phyloP scores from a whole-genome alignment of 2,797 vertebrate genomes.

The Cuniculus paca region DNA sequence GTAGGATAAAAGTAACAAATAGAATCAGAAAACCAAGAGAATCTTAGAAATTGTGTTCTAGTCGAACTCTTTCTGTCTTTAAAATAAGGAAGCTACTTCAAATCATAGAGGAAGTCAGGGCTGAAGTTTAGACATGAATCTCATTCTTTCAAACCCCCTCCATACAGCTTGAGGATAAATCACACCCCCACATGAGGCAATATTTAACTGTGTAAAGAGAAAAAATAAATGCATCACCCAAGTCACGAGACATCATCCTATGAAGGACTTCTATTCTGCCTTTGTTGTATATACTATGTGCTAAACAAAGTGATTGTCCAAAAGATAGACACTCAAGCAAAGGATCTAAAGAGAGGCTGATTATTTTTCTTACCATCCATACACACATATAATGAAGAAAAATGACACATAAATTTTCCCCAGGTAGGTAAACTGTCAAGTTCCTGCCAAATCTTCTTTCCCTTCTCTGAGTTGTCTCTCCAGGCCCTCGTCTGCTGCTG shows the following conservation, averaged over 20 bases:
- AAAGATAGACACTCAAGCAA: slow-evolving; percentile 25
- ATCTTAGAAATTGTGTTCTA: not conserved
- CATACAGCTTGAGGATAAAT: slow-evolving; percentile 1
- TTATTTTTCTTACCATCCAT: slow-evolving; percentile 56
- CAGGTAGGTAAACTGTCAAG: slow-evolving; percentile 64
- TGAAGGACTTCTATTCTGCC: not conserved
- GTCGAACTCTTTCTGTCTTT: not conserved
- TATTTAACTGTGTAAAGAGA: slow-evolving; percentile 38
- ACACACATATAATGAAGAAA: not conserved
- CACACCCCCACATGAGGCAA: not conserved
- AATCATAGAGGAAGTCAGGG: slow-evolving; percentile 9
- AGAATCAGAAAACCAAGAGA: not conserved
- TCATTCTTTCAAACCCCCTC: not conserved
- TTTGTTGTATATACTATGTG: not conserved
- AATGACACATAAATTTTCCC: slow-evolving; percentile 53
- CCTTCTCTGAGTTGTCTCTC: slow-evolving; percentile 22
- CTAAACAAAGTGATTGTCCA: slow-evolving; percentile 39
- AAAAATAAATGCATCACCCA: slow-evolving; percentile 43
- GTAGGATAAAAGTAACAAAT: not conserved
- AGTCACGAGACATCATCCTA: not conserved
- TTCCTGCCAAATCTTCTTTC: slow-evolving; percentile 67
- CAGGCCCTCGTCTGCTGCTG: slow-evolving; percentile 37
- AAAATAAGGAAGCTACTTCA: slow-evolving; percentile 42
- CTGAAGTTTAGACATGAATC: not conserved
- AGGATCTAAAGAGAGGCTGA: slow-evolving; percentile 28